Conservation (phyloP, 2,888 invertebrate genomes). For the Heliconius sara region DNA sequence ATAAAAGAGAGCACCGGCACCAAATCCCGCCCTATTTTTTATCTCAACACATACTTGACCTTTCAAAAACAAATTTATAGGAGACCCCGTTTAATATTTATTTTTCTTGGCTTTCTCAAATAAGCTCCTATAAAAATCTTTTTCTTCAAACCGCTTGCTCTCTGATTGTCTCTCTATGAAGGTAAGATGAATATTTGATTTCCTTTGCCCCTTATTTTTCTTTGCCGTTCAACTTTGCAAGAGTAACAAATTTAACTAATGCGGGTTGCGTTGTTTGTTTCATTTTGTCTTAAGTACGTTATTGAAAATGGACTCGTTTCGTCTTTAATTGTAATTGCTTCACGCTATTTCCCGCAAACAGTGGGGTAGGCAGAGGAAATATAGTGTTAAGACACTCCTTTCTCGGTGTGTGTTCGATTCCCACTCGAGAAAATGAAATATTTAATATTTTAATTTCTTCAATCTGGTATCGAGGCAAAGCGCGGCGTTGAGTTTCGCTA, state of each 20-base stretch:
- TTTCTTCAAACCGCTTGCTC: slow-evolving; percentile 27
- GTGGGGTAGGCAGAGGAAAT: no score
- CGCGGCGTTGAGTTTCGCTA: no score
- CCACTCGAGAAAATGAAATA: no score
- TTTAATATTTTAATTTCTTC: no score
- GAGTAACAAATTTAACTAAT: slow-evolving; percentile 39
- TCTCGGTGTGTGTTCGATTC: no score
- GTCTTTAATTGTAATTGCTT: neutral
- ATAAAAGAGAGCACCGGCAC: slow-evolving; percentile 10
- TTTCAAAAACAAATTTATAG: slow-evolving; percentile 30
- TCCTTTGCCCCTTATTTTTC: slow-evolving; percentile 38
- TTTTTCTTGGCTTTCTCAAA: slow-evolving; percentile 33
- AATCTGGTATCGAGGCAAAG: no score
- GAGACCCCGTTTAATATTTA: slow-evolving; percentile 35
- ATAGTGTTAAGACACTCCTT: no score
- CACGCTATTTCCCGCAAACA: no score
- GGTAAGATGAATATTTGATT: slow-evolving; percentile 39
- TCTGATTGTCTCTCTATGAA: slow-evolving; percentile 33
- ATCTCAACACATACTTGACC: slow-evolving; percentile 24
- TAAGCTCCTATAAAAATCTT: slow-evolving; percentile 39
- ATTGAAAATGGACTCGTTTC: neutral
- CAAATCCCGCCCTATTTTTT: slow-evolving; percentile 11
- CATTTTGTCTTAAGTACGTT: slow-evolving; percentile 25
- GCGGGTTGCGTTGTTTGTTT: slow-evolving; percentile 25
- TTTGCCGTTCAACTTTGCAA: slow-evolving; percentile 36